phyloP scores from a whole-genome alignment of 2,113 vertebrate species.

The Thinocorus orbignyianus region DNA sequence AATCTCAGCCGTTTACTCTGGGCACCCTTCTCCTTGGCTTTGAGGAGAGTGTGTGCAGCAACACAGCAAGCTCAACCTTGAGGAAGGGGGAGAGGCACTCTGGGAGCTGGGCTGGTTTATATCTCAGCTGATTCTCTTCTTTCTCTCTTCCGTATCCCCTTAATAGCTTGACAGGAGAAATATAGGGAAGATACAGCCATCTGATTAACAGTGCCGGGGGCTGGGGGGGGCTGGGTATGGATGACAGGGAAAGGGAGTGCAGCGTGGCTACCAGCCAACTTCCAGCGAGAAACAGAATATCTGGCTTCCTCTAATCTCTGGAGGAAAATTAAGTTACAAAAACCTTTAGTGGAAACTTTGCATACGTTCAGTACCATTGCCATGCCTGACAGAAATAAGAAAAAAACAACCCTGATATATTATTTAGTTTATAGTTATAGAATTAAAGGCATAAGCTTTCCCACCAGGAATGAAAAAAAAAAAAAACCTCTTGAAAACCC shows the following conservation, averaged over 20 bases:
- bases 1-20: neutral
- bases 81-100: neutral
- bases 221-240: conserved; percentile 8
- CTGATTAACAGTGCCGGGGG: conserved; percentile 62
- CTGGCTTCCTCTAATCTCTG: conserved; percentile 72
- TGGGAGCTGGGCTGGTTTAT: conserved; percentile 50
- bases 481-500: neutral
- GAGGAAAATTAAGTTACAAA: conserved; percentile 75
- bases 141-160: conserved; percentile 49
- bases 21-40: rapidly evolving
- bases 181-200: conserved; percentile 63
- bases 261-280: conserved; percentile 69
- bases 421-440: conserved; percentile 70
- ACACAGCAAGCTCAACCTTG: conserved; percentile 19
- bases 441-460: conserved; percentile 56
- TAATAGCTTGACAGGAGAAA: conserved; percentile 71
- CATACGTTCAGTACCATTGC: conserved; percentile 57
- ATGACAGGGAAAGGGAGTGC: conserved; percentile 51
- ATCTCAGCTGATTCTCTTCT: conserved; percentile 61
- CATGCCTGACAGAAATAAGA: conserved; percentile 63
- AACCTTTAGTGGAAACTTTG: conserved; percentile 71
- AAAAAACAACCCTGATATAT: conserved; percentile 46
- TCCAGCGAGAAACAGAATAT: conserved; percentile 71
- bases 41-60: neutral
- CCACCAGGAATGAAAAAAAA: neutral